These are phyloP conservation scores for Diadophis punctatus DNA, from an alignment of 2,113 vertebrate species.

Conservation along the genomic window DNA sequence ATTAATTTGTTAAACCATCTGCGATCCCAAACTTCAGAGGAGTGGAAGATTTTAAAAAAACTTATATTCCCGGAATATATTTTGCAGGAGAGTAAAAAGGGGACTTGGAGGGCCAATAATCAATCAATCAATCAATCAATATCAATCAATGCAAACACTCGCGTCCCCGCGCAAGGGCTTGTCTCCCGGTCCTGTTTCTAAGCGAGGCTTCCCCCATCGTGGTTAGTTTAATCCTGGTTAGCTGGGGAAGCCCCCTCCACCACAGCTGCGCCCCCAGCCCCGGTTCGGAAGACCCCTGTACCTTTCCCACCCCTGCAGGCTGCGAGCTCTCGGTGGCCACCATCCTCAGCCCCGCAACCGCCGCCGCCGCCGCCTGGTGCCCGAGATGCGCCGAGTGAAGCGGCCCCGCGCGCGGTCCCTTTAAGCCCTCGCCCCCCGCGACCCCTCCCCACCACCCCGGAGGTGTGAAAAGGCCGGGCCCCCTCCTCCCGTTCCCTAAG, in stretches of 20 bases:
- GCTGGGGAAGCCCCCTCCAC: background rate
- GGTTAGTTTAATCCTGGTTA: background rate
- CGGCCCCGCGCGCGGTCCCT: background rate
- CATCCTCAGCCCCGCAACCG: background rate
- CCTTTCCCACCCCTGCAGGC: slow-evolving; percentile 1
- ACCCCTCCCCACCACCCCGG: too few relatives aligned
- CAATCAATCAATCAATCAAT: too few relatives aligned
- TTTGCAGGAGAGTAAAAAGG: background rate
- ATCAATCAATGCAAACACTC: too few relatives aligned
- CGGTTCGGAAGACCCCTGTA: background rate
- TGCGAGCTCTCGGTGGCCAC: background rate
- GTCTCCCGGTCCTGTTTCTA: too few relatives aligned
- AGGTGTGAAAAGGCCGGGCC: background rate
- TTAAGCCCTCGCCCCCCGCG: background rate
- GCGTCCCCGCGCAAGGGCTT: background rate
- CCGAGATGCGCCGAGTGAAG: background rate
- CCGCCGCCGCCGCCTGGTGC: background rate
- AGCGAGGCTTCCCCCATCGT: background rate
- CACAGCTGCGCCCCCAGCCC: too few relatives aligned
- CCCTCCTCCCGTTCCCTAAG: too few relatives aligned
- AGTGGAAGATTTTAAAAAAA: background rate
- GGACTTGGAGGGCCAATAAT: background rate
- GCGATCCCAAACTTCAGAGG: background rate
- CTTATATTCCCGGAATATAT: background rate
- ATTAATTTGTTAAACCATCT: too few relatives aligned